Percentiles rank a stretch among this genome's conserved stretches.
Evolutionary conservation across 1,140 invertebrate species (phyloP).

Genomic region (Holotrichia oblita): DNA sequence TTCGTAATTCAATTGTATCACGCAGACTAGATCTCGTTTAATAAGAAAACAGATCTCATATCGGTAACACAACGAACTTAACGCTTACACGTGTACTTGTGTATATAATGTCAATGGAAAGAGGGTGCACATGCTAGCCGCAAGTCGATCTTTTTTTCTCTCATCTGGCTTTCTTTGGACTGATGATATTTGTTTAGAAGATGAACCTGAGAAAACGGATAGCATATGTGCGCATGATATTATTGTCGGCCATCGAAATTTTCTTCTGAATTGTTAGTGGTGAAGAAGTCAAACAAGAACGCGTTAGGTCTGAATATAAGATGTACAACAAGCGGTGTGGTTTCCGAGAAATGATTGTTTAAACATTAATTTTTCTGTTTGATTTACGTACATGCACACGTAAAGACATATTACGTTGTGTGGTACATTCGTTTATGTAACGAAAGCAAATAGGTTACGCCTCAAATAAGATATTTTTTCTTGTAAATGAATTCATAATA

Average conservation of each 20-base stretch:
- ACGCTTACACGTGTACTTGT: conserved; percentile 14
- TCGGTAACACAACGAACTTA: background rate
- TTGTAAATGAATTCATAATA: conserved; percentile 8
- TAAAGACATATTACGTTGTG: background rate
- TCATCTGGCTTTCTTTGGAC: background rate
- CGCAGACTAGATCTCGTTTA: background rate
- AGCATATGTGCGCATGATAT: background rate
- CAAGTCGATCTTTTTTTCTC: background rate
- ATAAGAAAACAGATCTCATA: background rate
- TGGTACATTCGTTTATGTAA: conserved; percentile 16
- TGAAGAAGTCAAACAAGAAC: background rate
- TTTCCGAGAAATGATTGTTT: conserved; percentile 19
- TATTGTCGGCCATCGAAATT: conserved; percentile 18
- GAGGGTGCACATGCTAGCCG: conserved; percentile 1
- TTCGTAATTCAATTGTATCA: conserved; percentile 1
- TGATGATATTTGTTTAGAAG: background rate
- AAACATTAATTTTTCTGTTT: background rate
- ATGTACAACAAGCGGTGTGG: background rate
- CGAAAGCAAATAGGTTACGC: background rate
- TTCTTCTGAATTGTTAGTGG: background rate
- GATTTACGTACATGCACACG: background rate
- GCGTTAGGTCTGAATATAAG: background rate
- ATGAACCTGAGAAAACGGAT: conserved; percentile 6
- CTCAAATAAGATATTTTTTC: conserved; percentile 27
- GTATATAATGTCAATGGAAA: conserved; percentile 1